Conservation (phyloP, 2,113 vertebrate genomes). For the Lepus timidus region DNA sequence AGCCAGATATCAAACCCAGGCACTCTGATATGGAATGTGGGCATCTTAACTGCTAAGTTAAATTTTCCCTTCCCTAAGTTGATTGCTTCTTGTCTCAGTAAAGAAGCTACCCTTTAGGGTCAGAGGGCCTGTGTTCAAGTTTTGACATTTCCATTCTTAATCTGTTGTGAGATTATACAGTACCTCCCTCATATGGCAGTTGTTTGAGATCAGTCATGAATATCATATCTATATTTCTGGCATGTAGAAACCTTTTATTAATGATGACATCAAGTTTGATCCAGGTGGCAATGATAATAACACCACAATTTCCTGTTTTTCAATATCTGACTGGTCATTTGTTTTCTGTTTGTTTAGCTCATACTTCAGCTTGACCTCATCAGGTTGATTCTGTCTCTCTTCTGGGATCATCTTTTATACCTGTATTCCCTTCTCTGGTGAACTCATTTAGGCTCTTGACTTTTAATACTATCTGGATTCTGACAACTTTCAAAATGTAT, state of each 20-base stretch:
- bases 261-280: not conserved
- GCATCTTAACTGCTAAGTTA: too few species aligned
- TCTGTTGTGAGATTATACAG: not conserved
- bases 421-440: not conserved
- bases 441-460: not conserved
- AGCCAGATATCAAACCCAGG: too few species aligned
- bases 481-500: not conserved
- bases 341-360: not conserved
- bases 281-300: not conserved
- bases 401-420: not conserved
- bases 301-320: not conserved
- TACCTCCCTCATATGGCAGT: not conserved
- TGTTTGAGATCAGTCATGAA: not conserved
- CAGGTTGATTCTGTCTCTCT: not conserved
- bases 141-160: not conserved
- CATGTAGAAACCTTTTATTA: not conserved
- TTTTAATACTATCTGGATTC: not conserved
- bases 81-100: not conserved
- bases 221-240: not conserved
- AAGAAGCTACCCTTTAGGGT: not conserved
- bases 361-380: not conserved
- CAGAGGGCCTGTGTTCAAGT: not conserved
- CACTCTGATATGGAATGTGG: too few species aligned
- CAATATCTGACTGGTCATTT: not conserved
- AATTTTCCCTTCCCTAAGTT: too few species aligned